phyloP scores from a whole-genome alignment of 2,113 vertebrate species.

The Delphinapterus leucas region DNA sequence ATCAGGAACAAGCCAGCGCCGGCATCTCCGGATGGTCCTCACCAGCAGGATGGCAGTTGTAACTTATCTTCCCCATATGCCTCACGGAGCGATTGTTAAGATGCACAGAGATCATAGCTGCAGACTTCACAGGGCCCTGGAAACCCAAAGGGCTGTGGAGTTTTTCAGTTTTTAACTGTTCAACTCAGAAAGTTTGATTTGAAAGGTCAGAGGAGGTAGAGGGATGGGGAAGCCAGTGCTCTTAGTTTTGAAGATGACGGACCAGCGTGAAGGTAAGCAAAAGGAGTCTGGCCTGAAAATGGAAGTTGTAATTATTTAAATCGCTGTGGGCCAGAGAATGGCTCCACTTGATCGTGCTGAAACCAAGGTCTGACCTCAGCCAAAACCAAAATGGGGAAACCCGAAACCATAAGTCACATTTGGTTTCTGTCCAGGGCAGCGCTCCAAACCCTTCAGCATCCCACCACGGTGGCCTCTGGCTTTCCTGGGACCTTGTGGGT shows the following conservation, averaged over 20 bases:
- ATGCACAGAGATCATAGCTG: neutral
- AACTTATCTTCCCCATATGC: rapidly evolving
- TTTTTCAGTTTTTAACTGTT: neutral
- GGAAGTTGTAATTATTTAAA: slow-evolving; percentile 12
- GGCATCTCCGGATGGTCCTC: rapidly evolving
- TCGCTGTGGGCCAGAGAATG: neutral
- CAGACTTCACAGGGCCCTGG: neutral
- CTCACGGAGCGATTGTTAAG: neutral
- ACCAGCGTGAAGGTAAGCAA: neutral
- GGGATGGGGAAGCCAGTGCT: neutral
- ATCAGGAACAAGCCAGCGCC: neutral
- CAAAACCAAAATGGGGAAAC: slow-evolving; percentile 47
- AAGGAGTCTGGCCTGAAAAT: neutral
- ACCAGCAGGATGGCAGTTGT: neutral
- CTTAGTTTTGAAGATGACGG: neutral
- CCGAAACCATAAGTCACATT: slow-evolving; percentile 24
- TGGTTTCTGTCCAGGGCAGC: neutral
- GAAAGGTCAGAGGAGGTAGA: neutral
- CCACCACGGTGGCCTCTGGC: neutral
- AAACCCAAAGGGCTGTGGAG: neutral
- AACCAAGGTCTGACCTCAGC: slow-evolving; percentile 41
- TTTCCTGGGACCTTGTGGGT: neutral
- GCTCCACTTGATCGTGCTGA: neutral
- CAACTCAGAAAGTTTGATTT: neutral
- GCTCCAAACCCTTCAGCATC: neutral